Base-by-base conservation (phyloP, 2,113 vertebrate species). In the Nestor notabilis region DNA sequence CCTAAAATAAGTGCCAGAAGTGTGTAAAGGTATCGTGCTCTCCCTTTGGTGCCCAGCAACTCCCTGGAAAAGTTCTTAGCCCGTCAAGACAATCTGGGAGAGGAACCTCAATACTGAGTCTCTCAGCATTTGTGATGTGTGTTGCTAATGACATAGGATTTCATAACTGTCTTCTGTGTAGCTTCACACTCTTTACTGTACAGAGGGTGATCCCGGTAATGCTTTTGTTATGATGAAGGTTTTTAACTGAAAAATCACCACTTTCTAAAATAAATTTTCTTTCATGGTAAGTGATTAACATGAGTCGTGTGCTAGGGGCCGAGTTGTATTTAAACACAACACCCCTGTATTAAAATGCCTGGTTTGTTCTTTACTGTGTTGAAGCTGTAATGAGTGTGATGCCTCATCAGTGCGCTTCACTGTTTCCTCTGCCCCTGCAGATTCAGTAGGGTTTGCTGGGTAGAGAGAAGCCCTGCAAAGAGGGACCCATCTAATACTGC, bases 81-180 rank as follows among this genome's bases (percentile, higher is more conserved):
- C 50, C 4, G 44, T 5, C 11, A 7, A 37, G 52, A 43, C 72
- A 68, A 11, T 31, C 1, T 6, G 24, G 68, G 56, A 55, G 50
- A 27, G 56, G 8, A n/a, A 5, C 14, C 21, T 33, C 37, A 9
- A 3, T 1, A 1, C 33, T 1, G 43, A 17, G 63, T 3, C 46
- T 25, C 31, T 43, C 0, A 1, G 31, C 6, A 0, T 3, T 19
- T 0, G 5, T 7, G 66, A 6, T 3, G 8, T 2, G 14, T 2
- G 6, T 69, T 4, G 37, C 31, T 43, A 2, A 4, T 13, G 20
- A 10, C 9, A 3, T 1, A 1, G 35, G 44, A 31, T 31, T 44
- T 65, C 24, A 1, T 24, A 8, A 11, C 60, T 35, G 39, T 12
- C 17, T 18, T 28, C 2, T 1, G 7, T 9, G 65, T 5, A 8